phyloP scores from a whole-genome alignment of 2,888 invertebrate genomes.

The Pseudolycoriella hygida region DNA sequence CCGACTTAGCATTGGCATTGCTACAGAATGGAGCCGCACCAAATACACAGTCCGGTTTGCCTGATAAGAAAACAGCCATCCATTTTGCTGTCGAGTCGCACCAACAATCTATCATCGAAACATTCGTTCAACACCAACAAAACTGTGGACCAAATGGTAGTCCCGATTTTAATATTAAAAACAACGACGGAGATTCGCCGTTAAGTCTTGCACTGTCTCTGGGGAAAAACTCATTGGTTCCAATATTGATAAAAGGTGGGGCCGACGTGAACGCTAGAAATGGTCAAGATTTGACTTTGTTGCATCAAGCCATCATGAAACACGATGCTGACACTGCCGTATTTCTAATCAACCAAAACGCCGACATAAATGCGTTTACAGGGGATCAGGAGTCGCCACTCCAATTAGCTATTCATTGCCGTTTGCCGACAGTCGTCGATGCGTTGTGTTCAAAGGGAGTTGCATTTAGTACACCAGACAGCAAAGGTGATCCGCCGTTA shows the following conservation, averaged over 20 bases:
- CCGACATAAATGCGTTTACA: constrained; percentile 71
- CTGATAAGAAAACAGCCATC: constrained; percentile 52
- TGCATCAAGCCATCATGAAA: constrained; percentile 74
- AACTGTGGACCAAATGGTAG: constrained; percentile 26
- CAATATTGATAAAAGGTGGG: constrained; percentile 50
- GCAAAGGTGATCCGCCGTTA: constrained; percentile 51
- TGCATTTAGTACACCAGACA: constrained; percentile 59
- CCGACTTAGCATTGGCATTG: constrained; percentile 46
- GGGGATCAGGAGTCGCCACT: constrained; percentile 64
- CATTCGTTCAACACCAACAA: constrained; percentile 49
- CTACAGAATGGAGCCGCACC: constrained; percentile 55
- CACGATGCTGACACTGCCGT: constrained; percentile 68
- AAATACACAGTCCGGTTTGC: constrained; percentile 47
- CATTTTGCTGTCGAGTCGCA: constrained; percentile 65
- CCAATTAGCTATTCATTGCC: constrained; percentile 71
- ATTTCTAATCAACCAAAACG: constrained; percentile 76
- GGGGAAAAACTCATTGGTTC: constrained; percentile 44
- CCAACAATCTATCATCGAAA: constrained; percentile 47
- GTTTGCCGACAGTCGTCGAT: constrained; percentile 69
- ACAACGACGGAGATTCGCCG: constrained; percentile 68
- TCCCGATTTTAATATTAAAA: constrained; percentile 58
- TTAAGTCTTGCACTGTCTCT: constrained; percentile 52
- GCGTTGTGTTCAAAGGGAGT: constrained; percentile 70
- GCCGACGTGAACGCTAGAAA: constrained; percentile 75
- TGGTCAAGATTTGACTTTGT: constrained; percentile 59